A percentile compares a stretch with the other conserved stretches of the same genome.
phyloP scores from a whole-genome alignment of 2,797 vertebrate genomes.

The Spondyliosoma cantharus region DNA sequence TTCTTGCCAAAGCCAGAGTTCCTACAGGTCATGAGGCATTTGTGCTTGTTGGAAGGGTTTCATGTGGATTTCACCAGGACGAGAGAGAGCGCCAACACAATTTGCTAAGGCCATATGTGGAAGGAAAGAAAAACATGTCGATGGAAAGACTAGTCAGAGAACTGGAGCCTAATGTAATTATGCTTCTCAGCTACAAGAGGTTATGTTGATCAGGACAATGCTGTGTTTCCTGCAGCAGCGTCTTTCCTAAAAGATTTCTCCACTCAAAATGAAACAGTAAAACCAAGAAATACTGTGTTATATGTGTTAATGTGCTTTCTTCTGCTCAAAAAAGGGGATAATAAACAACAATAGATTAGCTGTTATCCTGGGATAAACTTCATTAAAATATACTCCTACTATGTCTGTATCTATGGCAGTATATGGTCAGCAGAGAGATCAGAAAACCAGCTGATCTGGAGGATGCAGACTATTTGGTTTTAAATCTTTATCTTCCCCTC shows the following conservation, averaged over 20 bases:
- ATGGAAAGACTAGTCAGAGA: conserved; percentile 79
- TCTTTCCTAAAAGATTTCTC: conserved; percentile 7
- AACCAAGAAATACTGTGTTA: neutral
- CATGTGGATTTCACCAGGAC: conserved; percentile 81
- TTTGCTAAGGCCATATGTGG: conserved; percentile 81
- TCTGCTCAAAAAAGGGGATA: neutral
- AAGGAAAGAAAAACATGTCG: conserved; percentile 83
- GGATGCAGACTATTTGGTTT: neutral
- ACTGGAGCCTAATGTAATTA: conserved; percentile 78
- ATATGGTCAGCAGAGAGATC: neutral
- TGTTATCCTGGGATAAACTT: neutral
- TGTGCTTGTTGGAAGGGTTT: conserved; percentile 83
- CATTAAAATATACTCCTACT: neutral
- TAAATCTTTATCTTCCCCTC: conserved; percentile 8
- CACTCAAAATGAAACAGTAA: neutral
- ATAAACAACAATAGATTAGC: neutral
- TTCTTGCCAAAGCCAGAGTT: conserved; percentile 80
- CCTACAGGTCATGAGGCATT: conserved; percentile 73
- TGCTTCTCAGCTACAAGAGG: conserved; percentile 81
- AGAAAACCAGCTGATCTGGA: neutral
- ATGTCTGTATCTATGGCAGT: neutral
- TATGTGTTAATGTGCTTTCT: neutral
- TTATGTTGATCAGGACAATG: conserved; percentile 27
- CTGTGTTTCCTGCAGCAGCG: conserved; percentile 25
- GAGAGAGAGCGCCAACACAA: conserved; percentile 70